These are phyloP conservation scores for Tachypleus tridentatus DNA, from an alignment of 1,140 invertebrate species.

Conservation along the genomic window DNA sequence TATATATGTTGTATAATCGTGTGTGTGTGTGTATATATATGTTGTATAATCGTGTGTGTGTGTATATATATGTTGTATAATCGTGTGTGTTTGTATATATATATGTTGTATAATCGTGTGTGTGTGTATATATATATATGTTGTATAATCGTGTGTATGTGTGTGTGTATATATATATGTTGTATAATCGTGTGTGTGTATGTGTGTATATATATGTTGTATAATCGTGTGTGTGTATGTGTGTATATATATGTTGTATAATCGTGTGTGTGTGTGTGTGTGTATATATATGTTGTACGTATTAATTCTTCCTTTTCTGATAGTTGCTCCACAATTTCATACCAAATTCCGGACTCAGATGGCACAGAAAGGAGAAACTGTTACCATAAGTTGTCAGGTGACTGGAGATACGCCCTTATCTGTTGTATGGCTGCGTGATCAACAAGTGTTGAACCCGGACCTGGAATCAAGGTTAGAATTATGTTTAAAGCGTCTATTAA, in stretches of 20 bases:
- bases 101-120: not conserved
- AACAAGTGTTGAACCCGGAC: constrained; percentile 21
- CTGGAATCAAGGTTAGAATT: constrained; percentile 22
- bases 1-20: too few species aligned
- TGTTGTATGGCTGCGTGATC: constrained; percentile 30
- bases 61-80: too few species aligned
- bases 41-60: too few species aligned
- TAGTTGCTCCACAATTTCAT: constrained; percentile 22
- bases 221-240: not conserved
- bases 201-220: too few species aligned
- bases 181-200: not conserved
- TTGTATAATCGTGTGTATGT: not conserved
- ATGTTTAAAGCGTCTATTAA: not conserved
- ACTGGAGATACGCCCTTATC: constrained; percentile 35
- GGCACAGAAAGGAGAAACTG: constrained; percentile 30
- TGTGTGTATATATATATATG: not conserved
- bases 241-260: not conserved
- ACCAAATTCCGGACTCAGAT: constrained; percentile 24
- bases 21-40: too few species aligned
- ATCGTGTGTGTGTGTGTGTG: too few species aligned
- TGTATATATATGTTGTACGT: not conserved
- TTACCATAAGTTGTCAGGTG: constrained; percentile 33
- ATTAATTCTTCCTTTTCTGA: too few species aligned
- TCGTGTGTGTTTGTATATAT: too few species aligned
- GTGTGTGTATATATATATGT: not conserved